Evolutionary conservation across 2,113 vertebrate genomes (phyloP), one percentile per base, ranked within the genome.

Genomic region (Dromas ardeola): DNA sequence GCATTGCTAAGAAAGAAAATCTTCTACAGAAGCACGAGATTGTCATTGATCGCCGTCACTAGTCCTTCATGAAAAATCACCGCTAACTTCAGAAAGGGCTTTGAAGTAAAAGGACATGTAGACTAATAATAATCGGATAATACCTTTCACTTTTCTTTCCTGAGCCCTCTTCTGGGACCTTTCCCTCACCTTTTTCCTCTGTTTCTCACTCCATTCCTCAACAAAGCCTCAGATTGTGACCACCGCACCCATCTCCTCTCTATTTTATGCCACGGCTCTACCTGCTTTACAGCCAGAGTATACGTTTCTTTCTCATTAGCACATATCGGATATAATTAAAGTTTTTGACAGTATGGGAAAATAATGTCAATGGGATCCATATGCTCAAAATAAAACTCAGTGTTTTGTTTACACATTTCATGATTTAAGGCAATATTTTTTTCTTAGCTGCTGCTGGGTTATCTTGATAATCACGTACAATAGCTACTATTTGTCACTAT

Each of bases 371-470:
- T 84, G 43, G 53, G 79, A 92, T 86, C 90, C 91, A 94, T 52
- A 93, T 91, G 93, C 58, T 86, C 69, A 89, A 91, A 81, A 88
- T 78, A 91, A 80, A 92, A 27, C n/a, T 73, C 76, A 63, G 20
- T 53, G 69, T 40, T 96, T 81, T 91, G 55, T 76, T 95, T 94
- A 82, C 5, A 11, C 90, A 85, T 78, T 94, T 93, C 11, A 63
- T 77, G 29, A 94, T 90, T 87, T 87, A 94, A 89, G 69, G 25
- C 34, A 65, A 67, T 80, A 38, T 86, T 84, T 65, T 70, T 79
- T 50, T 58, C 49, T 71, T 90, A 94, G 42, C 42, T 96, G 58
- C 27, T 84, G 47, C 45, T 77, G 73, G 65, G n/a, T 81, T 93
- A 88, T 93, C 91, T 88, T 74, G 65, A 93, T 79, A 67, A 88